These are phyloP conservation scores for Strongylocentrotus purpuratus DNA, from an alignment of 35 echinoderm and acorn worm species.

Conservation along the genomic window DNA sequence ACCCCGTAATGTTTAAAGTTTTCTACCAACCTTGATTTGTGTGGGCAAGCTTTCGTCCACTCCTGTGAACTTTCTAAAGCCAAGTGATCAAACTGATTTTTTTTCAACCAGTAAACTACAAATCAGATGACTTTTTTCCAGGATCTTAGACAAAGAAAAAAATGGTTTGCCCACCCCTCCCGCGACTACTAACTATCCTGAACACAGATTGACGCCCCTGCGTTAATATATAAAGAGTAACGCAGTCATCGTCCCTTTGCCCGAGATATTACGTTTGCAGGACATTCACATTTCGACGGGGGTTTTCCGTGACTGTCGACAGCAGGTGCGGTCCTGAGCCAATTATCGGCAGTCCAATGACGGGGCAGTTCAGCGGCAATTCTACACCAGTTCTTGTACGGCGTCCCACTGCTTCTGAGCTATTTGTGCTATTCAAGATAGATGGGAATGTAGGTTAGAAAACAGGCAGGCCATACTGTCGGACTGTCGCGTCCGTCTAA, in stretches of 20 bases:
- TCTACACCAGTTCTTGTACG: background rate
- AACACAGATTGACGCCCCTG: too few species aligned
- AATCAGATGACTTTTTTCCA: too few species aligned
- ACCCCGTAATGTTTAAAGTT: too few species aligned
- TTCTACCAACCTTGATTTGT: too few species aligned
- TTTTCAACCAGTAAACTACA: too few species aligned
- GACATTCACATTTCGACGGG: constrained; percentile 15
- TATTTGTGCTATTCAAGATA: constrained; percentile 2
- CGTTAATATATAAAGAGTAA: background rate
- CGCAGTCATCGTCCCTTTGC: background rate
- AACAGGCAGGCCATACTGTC: background rate
- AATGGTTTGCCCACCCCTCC: too few species aligned
- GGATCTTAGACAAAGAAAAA: too few species aligned
- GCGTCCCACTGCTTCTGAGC: background rate
- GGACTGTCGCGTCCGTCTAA: background rate
- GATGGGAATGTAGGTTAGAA: background rate
- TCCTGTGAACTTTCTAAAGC: too few species aligned
- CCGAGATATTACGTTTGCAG: background rate
- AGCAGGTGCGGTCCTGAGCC: background rate
- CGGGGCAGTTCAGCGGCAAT: background rate
- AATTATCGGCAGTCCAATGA: constrained; percentile 1
- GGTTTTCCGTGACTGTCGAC: background rate
- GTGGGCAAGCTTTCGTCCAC: too few species aligned
- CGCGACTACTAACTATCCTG: too few species aligned
- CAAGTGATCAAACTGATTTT: too few species aligned